These are phyloP conservation scores for Trichomycterus rosablanca DNA, from an alignment of 2,113 vertebrate genomes.

Conservation along the genomic window DNA sequence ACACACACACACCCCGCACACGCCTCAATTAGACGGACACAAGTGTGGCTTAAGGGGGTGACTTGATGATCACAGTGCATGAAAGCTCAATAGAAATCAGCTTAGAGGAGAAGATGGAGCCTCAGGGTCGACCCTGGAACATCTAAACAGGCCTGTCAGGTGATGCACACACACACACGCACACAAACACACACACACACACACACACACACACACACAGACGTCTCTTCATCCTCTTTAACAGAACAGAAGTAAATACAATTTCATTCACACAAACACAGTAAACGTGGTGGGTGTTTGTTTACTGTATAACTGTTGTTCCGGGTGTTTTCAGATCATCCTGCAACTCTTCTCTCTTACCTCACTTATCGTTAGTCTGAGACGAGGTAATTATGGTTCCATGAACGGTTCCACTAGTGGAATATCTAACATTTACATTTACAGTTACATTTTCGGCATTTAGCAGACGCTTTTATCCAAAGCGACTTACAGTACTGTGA, in stretches of 20 bases:
- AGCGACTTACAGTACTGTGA: too few relatives aligned
- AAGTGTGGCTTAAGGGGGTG: slow-evolving; percentile 37
- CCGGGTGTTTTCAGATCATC: too few relatives aligned
- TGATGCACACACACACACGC: slow-evolving; percentile 14
- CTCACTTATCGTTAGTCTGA: too few relatives aligned
- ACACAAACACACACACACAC: slow-evolving; percentile 15
- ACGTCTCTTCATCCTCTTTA: neutral
- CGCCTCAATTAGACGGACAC: slow-evolving; percentile 41
- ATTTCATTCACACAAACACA: slow-evolving; percentile 8
- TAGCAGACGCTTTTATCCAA: too few relatives aligned
- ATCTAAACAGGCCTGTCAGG: slow-evolving; percentile 16
- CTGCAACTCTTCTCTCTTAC: too few relatives aligned
- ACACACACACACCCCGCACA: slow-evolving; percentile 40
- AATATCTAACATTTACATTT: too few relatives aligned
- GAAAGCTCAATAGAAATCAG: slow-evolving; percentile 46
- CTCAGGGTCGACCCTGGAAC: slow-evolving; percentile 26
- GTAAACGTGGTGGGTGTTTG: too few relatives aligned
- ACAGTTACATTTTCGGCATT: too few relatives aligned
- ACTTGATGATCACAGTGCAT: slow-evolving; percentile 42
- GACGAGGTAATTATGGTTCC: too few relatives aligned
- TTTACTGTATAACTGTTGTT: too few relatives aligned
- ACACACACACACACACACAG: slow-evolving; percentile 2
- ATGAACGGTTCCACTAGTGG: too few relatives aligned
- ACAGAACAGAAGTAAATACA: neutral
- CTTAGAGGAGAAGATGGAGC: slow-evolving; percentile 40